phyloP scores from a whole-genome alignment of 23 tunicate species.

The Botrylloides violaceus region DNA sequence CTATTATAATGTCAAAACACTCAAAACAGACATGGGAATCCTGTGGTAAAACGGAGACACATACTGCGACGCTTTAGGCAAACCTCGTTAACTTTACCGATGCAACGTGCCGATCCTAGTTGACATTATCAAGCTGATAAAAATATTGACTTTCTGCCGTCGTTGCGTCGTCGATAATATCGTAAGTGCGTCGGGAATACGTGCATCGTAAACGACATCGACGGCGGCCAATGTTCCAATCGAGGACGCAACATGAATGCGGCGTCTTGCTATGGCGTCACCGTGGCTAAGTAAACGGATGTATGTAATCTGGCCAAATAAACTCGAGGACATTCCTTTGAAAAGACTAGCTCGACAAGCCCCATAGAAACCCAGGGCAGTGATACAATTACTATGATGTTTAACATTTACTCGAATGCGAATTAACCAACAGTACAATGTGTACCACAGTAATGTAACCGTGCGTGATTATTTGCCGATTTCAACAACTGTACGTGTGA shows the following conservation, averaged over 20 bases:
- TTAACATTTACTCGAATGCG: too few relatives aligned
- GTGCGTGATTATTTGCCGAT: too few relatives aligned
- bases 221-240: background rate
- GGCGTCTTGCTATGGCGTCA: background rate
- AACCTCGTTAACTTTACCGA: background rate
- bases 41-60: background rate
- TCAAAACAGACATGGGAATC: background rate
- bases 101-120: background rate
- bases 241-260: background rate
- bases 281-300: background rate
- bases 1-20: background rate
- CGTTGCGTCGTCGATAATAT: background rate
- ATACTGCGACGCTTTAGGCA: background rate
- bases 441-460: too few relatives aligned
- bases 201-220: background rate
- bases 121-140: background rate
- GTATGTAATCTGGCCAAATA: conserved; percentile 1
- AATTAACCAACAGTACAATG: too few relatives aligned
- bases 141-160: background rate
- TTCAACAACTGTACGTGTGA: too few relatives aligned
- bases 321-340: background rate
- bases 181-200: background rate
- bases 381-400: too few relatives aligned
- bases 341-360: too few relatives aligned
- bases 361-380: too few relatives aligned